phyloP scores from a whole-genome alignment of 2,113 vertebrate genomes.

The Muntiacus reevesi region DNA sequence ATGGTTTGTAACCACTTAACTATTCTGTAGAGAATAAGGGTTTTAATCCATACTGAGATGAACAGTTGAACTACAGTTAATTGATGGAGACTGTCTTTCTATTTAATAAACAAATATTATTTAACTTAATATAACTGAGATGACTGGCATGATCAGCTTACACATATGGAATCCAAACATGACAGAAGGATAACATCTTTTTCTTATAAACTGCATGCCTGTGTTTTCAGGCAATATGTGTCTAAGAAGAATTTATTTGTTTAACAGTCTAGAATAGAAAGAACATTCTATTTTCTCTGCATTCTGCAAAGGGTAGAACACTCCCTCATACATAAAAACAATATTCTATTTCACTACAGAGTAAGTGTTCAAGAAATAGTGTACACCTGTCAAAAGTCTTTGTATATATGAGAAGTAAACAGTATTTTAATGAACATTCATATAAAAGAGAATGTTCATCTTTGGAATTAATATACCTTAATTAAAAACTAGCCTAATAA shows the following conservation, averaged over 20 bases:
- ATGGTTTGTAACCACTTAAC: neutral
- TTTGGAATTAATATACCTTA: neutral
- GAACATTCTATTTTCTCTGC: neutral
- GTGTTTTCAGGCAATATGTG: neutral
- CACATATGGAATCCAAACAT: neutral
- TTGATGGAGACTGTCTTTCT: neutral
- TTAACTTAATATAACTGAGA: neutral
- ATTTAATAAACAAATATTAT: neutral
- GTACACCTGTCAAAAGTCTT: neutral
- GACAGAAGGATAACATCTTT: neutral
- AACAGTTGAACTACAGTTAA: neutral
- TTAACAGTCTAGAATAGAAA: constrained; percentile 4
- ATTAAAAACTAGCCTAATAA: neutral
- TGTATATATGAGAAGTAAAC: neutral
- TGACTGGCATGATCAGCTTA: neutral
- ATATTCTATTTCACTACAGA: neutral
- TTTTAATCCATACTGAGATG: neutral
- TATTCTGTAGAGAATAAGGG: neutral
- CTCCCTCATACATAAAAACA: neutral
- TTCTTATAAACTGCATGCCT: neutral
- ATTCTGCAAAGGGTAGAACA: neutral
- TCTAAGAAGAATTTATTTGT: neutral
- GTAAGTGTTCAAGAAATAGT: neutral
- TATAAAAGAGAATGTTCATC: neutral
- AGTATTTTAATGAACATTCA: neutral